phyloP scores from a whole-genome alignment of 2,888 invertebrate species.

The Dynastes grantii region DNA sequence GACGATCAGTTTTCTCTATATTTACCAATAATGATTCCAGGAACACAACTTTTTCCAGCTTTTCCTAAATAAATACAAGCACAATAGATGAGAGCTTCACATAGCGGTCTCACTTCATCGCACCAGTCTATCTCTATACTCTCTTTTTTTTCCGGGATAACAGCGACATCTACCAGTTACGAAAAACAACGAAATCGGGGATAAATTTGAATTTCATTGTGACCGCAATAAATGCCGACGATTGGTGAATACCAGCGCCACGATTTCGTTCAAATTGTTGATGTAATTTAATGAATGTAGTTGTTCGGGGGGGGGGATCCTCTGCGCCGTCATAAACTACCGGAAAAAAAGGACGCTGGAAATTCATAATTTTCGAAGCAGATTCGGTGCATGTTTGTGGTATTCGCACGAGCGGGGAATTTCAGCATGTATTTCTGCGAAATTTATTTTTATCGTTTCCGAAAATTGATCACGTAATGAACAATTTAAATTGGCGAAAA shows the following conservation, averaged over 20 bases:
- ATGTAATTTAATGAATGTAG: conserved; percentile 16
- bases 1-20: too few species aligned
- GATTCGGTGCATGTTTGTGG: not conserved
- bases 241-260: not conserved
- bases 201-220: conserved; percentile 24
- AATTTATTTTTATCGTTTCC: too few species aligned
- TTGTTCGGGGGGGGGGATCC: not conserved
- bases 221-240: not conserved
- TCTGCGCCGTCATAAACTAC: not conserved
- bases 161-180: not conserved
- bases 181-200: not conserved
- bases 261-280: not conserved
- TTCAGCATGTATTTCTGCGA: too few species aligned
- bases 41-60: too few species aligned
- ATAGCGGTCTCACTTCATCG: not conserved
- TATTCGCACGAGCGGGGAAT: too few species aligned
- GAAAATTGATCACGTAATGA: too few species aligned
- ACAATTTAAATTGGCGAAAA: too few species aligned
- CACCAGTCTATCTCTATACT: not conserved
- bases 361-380: conserved; percentile 17
- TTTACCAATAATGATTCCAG: too few species aligned
- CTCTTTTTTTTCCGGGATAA: not conserved
- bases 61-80: too few species aligned
- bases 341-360: not conserved
- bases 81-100: too few species aligned